Evolutionary conservation across 2,113 vertebrate genomes (phyloP), one percentile per base, ranked within the genome.

Genomic region (Synodontis membranacea): DNA sequence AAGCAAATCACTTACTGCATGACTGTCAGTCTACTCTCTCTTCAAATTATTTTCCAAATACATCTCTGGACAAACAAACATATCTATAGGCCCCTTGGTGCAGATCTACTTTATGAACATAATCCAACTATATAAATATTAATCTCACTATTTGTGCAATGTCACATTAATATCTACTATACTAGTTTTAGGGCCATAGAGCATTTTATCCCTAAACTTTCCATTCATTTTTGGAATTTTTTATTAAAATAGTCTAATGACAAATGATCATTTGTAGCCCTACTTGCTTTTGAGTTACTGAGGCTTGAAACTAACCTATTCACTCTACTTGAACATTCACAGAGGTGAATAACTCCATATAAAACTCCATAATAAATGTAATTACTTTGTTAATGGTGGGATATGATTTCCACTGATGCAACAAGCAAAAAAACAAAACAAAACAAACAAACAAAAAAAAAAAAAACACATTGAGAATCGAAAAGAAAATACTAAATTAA

Each of bases 1-100:
- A 87, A 12, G 72, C 74, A 84, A 87, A 76, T 75, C 66, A 66
- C 21, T 37, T 68, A 56, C 23, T 31, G 23, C 48, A 81, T 39
- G 46, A 58, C 1, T 34, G 84, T 44, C 25, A 86, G 15, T 84
- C 50, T n/a, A 81, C 28, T 74, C 87, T 82, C 52, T 79, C 62
- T 46, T 62, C 28, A 4, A 8, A 34, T 68, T 2, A 19, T 19
- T 37, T 37, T 68, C 5, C 64, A 17, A 4, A 19, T 8, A 17
- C 21, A 23, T 4, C 23, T 8, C 34, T 37, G 37, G 34, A 66
- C 34, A 9, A 3, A 39, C 31, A 50, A 8, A 31, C n/a, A 14
- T 62, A 50, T 37, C 9, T 21, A 39, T 42, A 39, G 25, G 23
- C 2, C 58, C 52, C 4, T 54, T 54, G 52, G 52, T 54, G 21